Conservation (phyloP, 1,140 invertebrate species). For the Drosophila sulfurigaster region DNA sequence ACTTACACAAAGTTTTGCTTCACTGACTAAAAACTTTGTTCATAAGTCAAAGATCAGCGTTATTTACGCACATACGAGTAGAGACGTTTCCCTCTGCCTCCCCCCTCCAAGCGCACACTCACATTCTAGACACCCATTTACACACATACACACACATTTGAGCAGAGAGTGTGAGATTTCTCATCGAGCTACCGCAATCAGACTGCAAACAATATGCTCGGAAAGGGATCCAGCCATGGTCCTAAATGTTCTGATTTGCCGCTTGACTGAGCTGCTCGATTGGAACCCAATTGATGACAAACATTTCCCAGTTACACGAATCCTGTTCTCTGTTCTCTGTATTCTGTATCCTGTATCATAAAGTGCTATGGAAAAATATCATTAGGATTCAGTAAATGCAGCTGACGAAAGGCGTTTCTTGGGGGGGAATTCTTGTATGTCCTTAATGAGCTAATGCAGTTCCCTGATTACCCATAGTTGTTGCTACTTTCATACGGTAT, state of each 20-base stretch:
- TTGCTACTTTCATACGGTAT: neutral
- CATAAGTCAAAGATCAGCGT: slow-evolving; percentile 64
- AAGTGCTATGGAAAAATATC: neutral
- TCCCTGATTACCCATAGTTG: slow-evolving; percentile 9
- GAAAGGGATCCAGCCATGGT: slow-evolving; percentile 27
- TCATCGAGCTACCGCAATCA: slow-evolving; percentile 34
- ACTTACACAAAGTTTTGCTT: slow-evolving; percentile 55
- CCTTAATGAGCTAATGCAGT: slow-evolving; percentile 26
- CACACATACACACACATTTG: too few species aligned
- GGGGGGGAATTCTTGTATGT: neutral
- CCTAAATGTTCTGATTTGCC: slow-evolving; percentile 33
- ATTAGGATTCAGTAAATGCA: neutral
- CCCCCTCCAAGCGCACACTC: too few species aligned
- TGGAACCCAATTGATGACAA: slow-evolving; percentile 19
- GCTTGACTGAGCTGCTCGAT: slow-evolving; percentile 34
- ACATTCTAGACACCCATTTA: too few species aligned
- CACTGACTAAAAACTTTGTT: slow-evolving; percentile 54
- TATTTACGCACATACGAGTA: slow-evolving; percentile 40
- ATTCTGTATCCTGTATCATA: neutral
- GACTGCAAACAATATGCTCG: slow-evolving; percentile 37
- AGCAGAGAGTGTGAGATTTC: neutral
- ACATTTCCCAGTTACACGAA: neutral
- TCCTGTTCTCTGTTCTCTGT: neutral
- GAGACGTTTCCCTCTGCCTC: neutral
- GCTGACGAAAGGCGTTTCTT: neutral